Evolutionary conservation across 2,888 invertebrate species (phyloP).

Genomic region (Vanessa cardui): DNA sequence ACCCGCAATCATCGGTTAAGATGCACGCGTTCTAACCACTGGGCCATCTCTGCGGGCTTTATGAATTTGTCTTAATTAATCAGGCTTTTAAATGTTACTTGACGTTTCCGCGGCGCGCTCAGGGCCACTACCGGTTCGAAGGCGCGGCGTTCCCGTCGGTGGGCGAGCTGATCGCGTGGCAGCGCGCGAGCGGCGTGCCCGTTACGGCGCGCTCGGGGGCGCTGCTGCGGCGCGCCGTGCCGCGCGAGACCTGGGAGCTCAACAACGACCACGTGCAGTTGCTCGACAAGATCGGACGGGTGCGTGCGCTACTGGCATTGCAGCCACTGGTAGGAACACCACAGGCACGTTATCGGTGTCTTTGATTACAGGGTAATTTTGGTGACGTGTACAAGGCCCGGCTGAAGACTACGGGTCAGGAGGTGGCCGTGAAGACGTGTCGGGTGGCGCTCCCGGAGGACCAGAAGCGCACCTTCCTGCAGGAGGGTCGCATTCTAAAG

Average conservation of each 20-base stretch:
- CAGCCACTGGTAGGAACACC: not conserved
- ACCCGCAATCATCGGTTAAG: no score
- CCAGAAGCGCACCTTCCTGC: conserved; percentile 95
- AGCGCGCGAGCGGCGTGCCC: conserved; percentile 91
- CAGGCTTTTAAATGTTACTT: no score
- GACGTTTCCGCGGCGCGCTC: conserved; percentile 36
- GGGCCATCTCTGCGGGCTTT: no score
- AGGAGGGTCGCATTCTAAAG: conserved; percentile 97
- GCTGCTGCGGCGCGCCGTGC: conserved; percentile 92
- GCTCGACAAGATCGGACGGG: conserved; percentile 96
- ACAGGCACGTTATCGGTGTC: not conserved
- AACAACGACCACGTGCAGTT: conserved; percentile 97
- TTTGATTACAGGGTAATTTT: conserved; percentile 92
- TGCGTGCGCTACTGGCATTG: conserved; percentile 67
- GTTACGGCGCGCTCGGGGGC: conserved; percentile 97
- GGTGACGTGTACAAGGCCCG: conserved; percentile 98
- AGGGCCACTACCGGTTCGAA: conserved; percentile 97
- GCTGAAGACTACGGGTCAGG: conserved; percentile 90
- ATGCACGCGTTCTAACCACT: no score
- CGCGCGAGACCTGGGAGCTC: conserved; percentile 96
- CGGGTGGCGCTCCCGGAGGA: conserved; percentile 96
- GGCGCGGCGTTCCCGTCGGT: conserved; percentile 97
- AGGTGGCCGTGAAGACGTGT: conserved; percentile 98
- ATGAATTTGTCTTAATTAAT: conserved; percentile 2
- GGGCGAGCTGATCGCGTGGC: conserved; percentile 94